Evolutionary conservation across 2,888 invertebrate genomes (phyloP).

Genomic region (Galerucella pusilla): DNA sequence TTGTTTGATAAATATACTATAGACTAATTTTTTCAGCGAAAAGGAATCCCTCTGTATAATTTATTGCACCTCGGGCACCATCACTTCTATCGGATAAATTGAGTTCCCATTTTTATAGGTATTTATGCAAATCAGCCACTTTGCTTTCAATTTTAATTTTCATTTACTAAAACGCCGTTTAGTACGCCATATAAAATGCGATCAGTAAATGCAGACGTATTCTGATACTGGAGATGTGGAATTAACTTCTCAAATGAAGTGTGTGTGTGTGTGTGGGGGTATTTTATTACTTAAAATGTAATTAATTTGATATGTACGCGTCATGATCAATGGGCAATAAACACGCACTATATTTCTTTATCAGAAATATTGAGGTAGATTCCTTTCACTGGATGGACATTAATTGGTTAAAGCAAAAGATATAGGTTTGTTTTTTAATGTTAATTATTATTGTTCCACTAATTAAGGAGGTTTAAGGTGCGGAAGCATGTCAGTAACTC

Average conservation of each 20-base stretch:
- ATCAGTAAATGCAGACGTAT: slow-evolving; percentile 4
- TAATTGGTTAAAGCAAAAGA: neutral
- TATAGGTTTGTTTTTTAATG: neutral
- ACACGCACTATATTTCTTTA: slow-evolving; percentile 38
- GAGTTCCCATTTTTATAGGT: neutral
- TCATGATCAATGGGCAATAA: slow-evolving; percentile 39
- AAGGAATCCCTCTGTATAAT: neutral
- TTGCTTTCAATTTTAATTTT: slow-evolving; percentile 10
- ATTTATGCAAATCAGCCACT: slow-evolving; percentile 5
- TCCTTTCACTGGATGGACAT: neutral
- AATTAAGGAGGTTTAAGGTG: too few species aligned
- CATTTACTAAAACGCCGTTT: slow-evolving; percentile 7
- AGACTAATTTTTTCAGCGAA: neutral
- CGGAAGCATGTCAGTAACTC: too few species aligned
- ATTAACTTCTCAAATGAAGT: slow-evolving; percentile 21
- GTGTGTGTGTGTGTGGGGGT: slow-evolving; percentile 32
- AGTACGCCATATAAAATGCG: slow-evolving; percentile 1
- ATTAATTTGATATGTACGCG: slow-evolving; percentile 45
- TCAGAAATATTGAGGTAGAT: neutral
- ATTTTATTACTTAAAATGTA: slow-evolving; percentile 48
- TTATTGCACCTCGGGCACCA: neutral
- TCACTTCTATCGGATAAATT: slow-evolving; percentile 1
- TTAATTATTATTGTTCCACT: neutral
- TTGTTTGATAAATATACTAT: too few species aligned
- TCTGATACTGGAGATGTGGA: slow-evolving; percentile 33